Evolutionary conservation across 1,140 invertebrate genomes (phyloP).

Genomic region (Pentalonia nigronervosa): DNA sequence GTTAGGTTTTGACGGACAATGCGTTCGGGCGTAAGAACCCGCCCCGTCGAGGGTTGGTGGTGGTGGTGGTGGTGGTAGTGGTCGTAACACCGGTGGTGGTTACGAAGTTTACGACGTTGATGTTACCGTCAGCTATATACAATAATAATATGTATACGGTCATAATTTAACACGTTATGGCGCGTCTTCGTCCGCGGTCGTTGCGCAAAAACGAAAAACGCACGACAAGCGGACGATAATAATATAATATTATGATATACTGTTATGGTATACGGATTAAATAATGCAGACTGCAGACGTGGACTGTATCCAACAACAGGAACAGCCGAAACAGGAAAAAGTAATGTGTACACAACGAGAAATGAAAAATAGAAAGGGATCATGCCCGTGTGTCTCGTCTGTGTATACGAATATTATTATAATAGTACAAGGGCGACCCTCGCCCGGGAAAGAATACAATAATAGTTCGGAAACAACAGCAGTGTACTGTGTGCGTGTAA

Average conservation of each 20-base stretch:
- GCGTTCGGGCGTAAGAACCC: neutral
- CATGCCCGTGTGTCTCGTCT: too few relatives aligned
- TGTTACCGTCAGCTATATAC: neutral
- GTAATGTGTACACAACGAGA: neutral
- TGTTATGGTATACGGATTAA: neutral
- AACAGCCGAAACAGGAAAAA: neutral
- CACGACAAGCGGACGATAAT: neutral
- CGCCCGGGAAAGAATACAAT: neutral
- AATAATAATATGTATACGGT: neutral
- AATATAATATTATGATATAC: neutral
- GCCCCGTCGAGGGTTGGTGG: neutral
- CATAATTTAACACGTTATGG: neutral
- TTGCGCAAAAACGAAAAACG: neutral
- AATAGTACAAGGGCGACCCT: neutral
- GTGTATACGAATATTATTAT: neutral
- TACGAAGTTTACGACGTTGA: neutral
- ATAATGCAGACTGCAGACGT: neutral
- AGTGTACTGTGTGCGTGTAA: neutral
- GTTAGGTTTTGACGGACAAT: conserved; percentile 48
- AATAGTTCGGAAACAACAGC: neutral
- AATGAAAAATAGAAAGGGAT: neutral
- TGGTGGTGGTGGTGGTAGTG: too few relatives aligned
- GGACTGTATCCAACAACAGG: neutral
- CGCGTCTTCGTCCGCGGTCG: neutral
- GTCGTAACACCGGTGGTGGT: neutral